Percentiles rank a stretch among this genome's conserved stretches.
Evolutionary conservation across 2,888 invertebrate genomes (phyloP).

Genomic region (Tromatobia lineatoria): DNA sequence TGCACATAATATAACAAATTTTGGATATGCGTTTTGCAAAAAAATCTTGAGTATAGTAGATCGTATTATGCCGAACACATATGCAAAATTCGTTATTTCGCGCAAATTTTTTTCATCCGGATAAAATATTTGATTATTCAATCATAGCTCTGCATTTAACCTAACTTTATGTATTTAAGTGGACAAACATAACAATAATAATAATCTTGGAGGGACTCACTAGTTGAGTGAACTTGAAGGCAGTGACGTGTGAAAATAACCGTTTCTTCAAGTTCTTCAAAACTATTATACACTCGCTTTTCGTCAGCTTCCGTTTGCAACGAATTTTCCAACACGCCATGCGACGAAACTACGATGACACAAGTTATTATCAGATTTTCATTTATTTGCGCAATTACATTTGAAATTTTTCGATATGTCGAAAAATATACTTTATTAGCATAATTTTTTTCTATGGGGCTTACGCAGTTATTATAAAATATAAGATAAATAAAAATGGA

Average conservation of each 20-base stretch:
- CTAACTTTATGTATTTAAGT: neutral
- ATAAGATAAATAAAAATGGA: constrained; percentile 56
- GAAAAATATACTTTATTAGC: too few species aligned
- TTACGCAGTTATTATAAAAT: constrained; percentile 25
- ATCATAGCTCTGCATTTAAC: neutral
- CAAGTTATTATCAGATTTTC: constrained; percentile 37
- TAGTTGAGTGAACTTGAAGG: constrained; percentile 67
- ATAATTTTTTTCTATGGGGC: neutral
- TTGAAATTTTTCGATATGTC: constrained; percentile 7
- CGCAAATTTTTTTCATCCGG: too few species aligned
- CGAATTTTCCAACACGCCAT: constrained; percentile 54
- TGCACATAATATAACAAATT: too few species aligned
- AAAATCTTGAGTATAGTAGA: too few species aligned
- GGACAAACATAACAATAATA: neutral
- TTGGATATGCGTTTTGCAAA: too few species aligned
- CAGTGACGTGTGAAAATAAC: constrained; percentile 61
- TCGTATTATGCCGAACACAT: too few species aligned
- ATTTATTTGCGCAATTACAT: constrained; percentile 54
- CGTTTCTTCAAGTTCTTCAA: constrained; percentile 53
- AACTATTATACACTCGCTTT: constrained; percentile 39
- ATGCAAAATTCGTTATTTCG: too few species aligned
- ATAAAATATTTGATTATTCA: neutral
- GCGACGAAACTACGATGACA: neutral
- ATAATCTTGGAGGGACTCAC: constrained; percentile 56
- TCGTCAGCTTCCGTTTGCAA: constrained; percentile 40